Conservation (phyloP, 2,113 vertebrate species). For the Mirounga angustirostris region DNA sequence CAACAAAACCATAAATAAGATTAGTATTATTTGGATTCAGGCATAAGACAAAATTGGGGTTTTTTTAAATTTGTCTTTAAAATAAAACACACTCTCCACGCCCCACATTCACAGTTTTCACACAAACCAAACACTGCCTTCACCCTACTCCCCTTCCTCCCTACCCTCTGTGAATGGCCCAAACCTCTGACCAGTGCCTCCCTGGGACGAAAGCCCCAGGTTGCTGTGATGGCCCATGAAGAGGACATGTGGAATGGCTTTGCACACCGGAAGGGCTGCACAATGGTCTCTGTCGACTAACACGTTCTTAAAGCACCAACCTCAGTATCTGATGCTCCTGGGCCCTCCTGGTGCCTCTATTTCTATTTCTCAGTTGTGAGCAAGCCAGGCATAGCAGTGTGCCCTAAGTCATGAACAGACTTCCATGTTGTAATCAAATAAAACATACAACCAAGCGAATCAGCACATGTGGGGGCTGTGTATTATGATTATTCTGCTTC, state of each 20-base stretch:
- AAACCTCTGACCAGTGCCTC: background rate
- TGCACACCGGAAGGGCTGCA: background rate
- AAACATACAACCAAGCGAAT: conserved; percentile 71
- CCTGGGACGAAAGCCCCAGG: background rate
- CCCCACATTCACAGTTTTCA: background rate
- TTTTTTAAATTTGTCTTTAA: conserved; percentile 6
- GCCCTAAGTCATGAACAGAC: conserved; percentile 40
- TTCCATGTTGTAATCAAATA: conserved; percentile 60
- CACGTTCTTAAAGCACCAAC: background rate
- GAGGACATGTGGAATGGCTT: background rate
- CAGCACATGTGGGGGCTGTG: conserved; percentile 42
- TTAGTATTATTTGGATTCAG: background rate
- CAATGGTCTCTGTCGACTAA: background rate
- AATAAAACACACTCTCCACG: background rate
- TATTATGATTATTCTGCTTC: conserved; percentile 34
- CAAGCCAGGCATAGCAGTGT: conserved; percentile 24
- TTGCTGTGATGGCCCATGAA: background rate
- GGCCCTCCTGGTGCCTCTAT: background rate
- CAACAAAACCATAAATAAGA: background rate
- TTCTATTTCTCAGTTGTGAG: background rate
- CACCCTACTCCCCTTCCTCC: background rate
- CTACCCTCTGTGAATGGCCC: background rate
- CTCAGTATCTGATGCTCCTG: conserved; percentile 39
- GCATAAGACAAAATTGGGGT: background rate
- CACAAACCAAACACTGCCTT: background rate